Evolutionary conservation across 2,888 invertebrate species (phyloP).

Genomic region (Furcula furcula): DNA sequence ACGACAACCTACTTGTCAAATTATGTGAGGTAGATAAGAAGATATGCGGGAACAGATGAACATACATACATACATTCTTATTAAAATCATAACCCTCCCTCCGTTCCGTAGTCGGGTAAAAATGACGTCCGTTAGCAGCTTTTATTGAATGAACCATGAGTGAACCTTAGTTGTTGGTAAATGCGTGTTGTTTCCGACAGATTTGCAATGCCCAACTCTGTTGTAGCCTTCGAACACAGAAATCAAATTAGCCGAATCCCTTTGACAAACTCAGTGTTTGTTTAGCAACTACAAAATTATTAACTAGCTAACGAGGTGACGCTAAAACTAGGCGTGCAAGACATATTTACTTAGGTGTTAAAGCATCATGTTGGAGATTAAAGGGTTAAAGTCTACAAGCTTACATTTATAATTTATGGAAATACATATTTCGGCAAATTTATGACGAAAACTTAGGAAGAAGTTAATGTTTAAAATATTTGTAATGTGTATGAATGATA

Average conservation of each 20-base stretch:
- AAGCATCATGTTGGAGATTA: constrained; percentile 16
- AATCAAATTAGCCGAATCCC: constrained; percentile 65
- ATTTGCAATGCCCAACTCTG: constrained; percentile 34
- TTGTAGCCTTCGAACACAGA: constrained; percentile 53
- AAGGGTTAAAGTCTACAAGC: constrained; percentile 10
- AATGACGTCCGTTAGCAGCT: too few relatives aligned
- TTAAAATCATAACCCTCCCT: too few relatives aligned
- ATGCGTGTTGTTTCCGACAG: constrained; percentile 45
- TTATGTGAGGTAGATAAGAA: too few relatives aligned
- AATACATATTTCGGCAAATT: neutral
- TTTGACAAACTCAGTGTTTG: constrained; percentile 57
- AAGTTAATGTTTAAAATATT: too few relatives aligned
- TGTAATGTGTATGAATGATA: too few relatives aligned
- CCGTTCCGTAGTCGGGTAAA: too few relatives aligned
- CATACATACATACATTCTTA: too few relatives aligned
- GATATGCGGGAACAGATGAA: too few relatives aligned
- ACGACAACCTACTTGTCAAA: too few relatives aligned
- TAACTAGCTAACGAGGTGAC: constrained; percentile 36
- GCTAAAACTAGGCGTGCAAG: constrained; percentile 16
- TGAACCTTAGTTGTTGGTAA: constrained; percentile 36
- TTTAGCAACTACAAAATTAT: constrained; percentile 50
- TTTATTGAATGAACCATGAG: too few relatives aligned
- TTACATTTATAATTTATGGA: too few relatives aligned
- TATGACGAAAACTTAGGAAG: too few relatives aligned
- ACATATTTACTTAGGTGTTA: constrained; percentile 22